Evolutionary conservation across 2,113 vertebrate genomes (phyloP).

Genomic region (Redunca redunca): DNA sequence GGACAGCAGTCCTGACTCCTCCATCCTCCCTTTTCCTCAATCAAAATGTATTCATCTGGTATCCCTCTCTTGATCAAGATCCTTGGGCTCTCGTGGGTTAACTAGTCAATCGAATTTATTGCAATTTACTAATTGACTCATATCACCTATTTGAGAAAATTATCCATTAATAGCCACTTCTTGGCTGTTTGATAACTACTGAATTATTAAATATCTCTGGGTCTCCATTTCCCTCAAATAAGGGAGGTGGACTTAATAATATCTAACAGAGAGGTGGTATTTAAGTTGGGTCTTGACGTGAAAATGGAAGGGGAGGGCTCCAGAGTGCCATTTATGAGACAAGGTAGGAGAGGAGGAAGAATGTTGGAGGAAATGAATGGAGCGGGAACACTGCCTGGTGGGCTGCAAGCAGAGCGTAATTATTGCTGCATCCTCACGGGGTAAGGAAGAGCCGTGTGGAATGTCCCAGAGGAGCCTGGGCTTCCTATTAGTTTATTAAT

Average conservation of each 20-base stretch:
- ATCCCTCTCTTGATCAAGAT: neutral
- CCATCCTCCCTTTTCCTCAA: neutral
- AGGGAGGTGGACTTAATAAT: neutral
- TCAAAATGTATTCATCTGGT: neutral
- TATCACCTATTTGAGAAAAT: neutral
- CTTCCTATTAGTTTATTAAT: conserved; percentile 39
- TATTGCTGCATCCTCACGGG: neutral
- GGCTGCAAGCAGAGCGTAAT: neutral
- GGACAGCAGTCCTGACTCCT: accelerated
- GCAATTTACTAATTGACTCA: neutral
- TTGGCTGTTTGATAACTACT: neutral
- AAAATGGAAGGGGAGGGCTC: neutral
- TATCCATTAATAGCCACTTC: neutral
- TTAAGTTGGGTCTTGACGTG: neutral
- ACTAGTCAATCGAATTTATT: neutral
- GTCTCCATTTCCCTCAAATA: neutral
- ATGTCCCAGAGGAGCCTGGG: neutral
- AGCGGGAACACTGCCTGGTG: neutral
- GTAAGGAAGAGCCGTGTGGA: neutral
- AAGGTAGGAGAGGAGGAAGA: neutral
- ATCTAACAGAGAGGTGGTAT: neutral
- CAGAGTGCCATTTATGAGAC: neutral
- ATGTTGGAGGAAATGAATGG: neutral
- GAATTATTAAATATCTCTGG: neutral
- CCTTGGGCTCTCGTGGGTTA: neutral